Conservation (phyloP, 2,113 vertebrate species). For the Cathartes aura region DNA sequence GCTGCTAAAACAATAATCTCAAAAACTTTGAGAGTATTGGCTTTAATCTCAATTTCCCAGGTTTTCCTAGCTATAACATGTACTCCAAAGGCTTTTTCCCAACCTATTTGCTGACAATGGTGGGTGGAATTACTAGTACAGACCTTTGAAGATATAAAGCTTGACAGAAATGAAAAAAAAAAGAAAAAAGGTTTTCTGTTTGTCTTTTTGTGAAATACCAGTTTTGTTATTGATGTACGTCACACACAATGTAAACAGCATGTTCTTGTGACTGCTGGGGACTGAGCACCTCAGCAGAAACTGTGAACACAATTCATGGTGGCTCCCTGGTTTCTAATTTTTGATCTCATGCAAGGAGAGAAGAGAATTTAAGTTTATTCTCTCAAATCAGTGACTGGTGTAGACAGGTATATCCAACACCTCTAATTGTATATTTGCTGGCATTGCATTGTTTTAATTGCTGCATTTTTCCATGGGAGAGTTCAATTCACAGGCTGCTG, state of each 20-base stretch:
- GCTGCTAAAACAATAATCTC: not conserved
- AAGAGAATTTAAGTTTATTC: not conserved
- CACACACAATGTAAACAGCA: not conserved
- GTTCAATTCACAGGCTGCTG: not conserved
- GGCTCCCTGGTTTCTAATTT: not conserved
- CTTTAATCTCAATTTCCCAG: not conserved
- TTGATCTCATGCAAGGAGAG: not conserved
- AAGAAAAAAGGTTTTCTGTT: not conserved
- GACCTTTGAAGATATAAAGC: not conserved
- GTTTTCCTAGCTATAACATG: not conserved
- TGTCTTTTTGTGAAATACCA: not conserved
- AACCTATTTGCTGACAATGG: not conserved
- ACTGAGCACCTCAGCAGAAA: not conserved
- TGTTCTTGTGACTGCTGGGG: not conserved
- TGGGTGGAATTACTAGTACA: not conserved
- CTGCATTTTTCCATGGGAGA: not conserved
- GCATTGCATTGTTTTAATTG: not conserved
- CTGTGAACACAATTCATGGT: not conserved
- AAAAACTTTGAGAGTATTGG: not conserved
- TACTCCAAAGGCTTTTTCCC: not conserved
- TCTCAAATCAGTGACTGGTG: not conserved
- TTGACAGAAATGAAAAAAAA: not conserved
- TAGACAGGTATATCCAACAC: not conserved
- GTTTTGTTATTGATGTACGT: not conserved
- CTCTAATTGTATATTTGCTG: not conserved